phyloP scores from a whole-genome alignment of 2,888 invertebrate species.

The Parelbella ahira region DNA sequence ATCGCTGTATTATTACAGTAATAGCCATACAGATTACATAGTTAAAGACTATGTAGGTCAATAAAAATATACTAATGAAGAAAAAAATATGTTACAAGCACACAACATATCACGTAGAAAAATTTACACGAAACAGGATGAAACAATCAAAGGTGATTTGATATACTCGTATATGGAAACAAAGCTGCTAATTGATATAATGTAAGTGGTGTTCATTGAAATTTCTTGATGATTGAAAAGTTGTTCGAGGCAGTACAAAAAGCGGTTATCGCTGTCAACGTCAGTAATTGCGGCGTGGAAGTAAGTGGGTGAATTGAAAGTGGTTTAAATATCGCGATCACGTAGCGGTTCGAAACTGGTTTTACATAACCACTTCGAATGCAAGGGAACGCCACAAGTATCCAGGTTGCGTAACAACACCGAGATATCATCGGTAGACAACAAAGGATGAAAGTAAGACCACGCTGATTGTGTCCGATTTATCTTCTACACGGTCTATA shows the following conservation, averaged over 20 bases:
- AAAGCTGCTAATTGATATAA: no score
- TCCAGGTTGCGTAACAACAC: slow-evolving; percentile 18
- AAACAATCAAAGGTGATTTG: no score
- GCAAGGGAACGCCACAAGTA: slow-evolving; percentile 28
- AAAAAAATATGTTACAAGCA: no score
- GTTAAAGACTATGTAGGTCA: background rate
- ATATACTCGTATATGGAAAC: no score
- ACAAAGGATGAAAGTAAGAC: slow-evolving; percentile 39
- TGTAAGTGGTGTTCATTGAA: no score
- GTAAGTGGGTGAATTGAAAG: slow-evolving; percentile 31
- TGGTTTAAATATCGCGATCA: slow-evolving; percentile 28
- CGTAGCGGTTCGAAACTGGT: slow-evolving; percentile 25
- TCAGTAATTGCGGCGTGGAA: slow-evolving; percentile 20
- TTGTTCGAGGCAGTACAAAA: slow-evolving; percentile 3
- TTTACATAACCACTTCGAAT: slow-evolving; percentile 31
- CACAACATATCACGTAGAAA: no score
- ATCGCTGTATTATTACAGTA: no score
- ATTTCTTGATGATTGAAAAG: no score
- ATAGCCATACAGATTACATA: no score
- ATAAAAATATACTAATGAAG: no score
- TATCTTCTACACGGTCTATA: slow-evolving; percentile 39
- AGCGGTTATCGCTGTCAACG: slow-evolving; percentile 15
- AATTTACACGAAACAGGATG: no score
- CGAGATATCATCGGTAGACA: slow-evolving; percentile 25
- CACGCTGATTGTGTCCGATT: slow-evolving; percentile 16